Percentiles rank a stretch among this genome's conserved stretches.
phyloP scores from a whole-genome alignment of 2,888 invertebrate genomes.

The Abrostola triplasia region DNA sequence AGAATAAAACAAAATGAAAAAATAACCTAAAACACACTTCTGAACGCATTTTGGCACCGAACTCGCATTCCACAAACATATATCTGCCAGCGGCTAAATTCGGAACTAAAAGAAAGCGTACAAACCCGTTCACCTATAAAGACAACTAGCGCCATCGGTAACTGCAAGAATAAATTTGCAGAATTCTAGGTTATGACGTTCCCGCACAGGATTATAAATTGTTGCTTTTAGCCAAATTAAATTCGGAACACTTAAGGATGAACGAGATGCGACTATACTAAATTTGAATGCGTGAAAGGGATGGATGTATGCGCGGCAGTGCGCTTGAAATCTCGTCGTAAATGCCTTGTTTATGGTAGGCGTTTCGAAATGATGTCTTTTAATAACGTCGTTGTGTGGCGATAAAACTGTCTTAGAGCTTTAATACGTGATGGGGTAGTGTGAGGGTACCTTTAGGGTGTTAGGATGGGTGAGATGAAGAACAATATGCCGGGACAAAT shows the following conservation, averaged over 20 bases:
- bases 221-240: conserved; percentile 71
- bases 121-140: conserved; percentile 8
- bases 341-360: conserved; percentile 77
- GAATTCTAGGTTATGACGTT: conserved; percentile 54
- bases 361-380: conserved; percentile 74
- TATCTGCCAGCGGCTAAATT: conserved; percentile 33
- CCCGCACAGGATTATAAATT: conserved; percentile 64
- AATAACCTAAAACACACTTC: conserved; percentile 33
- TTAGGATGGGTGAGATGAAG: conserved; percentile 15
- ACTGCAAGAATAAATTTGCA: conserved; percentile 49
- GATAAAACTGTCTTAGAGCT: conserved; percentile 52
- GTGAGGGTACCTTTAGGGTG: conserved; percentile 9
- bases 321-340: conserved; percentile 59
- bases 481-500: conserved; percentile 38
- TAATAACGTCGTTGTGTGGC: conserved; percentile 54
- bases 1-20: conserved; percentile 33
- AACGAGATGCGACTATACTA: conserved; percentile 42
- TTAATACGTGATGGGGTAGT: conserved; percentile 28
- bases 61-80: conserved; percentile 28
- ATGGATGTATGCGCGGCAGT: conserved; percentile 36
- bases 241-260: conserved; percentile 57
- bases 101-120: conserved; percentile 33
- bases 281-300: conserved; percentile 31
- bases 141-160: conserved; percentile 47
- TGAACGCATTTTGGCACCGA: conserved; percentile 50